phyloP scores from a whole-genome alignment of 2,113 vertebrate genomes.

The Bufo gargarizans region DNA sequence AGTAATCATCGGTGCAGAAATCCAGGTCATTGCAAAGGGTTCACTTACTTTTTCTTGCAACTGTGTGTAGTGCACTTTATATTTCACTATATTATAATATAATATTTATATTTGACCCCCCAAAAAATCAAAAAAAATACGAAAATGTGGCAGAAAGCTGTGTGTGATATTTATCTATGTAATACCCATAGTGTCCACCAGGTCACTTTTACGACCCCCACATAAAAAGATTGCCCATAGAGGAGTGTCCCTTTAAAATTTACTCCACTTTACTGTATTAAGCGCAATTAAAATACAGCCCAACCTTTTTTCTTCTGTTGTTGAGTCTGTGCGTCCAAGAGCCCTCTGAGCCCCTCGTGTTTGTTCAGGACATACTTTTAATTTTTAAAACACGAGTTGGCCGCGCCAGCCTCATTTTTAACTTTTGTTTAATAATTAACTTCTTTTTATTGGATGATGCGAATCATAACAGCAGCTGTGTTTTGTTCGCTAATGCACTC shows the following conservation, averaged over 20 bases:
- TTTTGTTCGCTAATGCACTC: constrained; percentile 53
- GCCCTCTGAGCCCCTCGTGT: constrained; percentile 15
- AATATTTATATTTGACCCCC: too few species aligned
- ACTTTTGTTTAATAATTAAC: constrained; percentile 59
- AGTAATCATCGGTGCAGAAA: too few species aligned
- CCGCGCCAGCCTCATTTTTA: constrained; percentile 28
- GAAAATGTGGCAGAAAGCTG: too few species aligned
- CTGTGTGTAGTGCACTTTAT: too few species aligned
- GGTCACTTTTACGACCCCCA: background rate
- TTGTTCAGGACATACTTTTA: constrained; percentile 44
- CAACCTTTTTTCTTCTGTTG: constrained; percentile 4
- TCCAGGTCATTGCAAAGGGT: too few species aligned
- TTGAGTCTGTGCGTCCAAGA: constrained; percentile 12
- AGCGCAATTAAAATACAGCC: background rate
- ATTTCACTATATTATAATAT: too few species aligned
- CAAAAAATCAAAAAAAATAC: too few species aligned
- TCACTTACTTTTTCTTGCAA: too few species aligned
- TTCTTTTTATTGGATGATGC: constrained; percentile 54
- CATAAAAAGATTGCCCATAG: background rate
- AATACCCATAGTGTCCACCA: background rate
- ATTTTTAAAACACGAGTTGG: constrained; percentile 58
- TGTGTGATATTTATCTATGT: too few species aligned
- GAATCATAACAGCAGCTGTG: constrained; percentile 54
- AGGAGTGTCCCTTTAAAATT: background rate
- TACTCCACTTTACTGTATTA: background rate